Base-by-base conservation (phyloP, 2,797 vertebrate genomes). In the Chaetophractus vellerosus region DNA sequence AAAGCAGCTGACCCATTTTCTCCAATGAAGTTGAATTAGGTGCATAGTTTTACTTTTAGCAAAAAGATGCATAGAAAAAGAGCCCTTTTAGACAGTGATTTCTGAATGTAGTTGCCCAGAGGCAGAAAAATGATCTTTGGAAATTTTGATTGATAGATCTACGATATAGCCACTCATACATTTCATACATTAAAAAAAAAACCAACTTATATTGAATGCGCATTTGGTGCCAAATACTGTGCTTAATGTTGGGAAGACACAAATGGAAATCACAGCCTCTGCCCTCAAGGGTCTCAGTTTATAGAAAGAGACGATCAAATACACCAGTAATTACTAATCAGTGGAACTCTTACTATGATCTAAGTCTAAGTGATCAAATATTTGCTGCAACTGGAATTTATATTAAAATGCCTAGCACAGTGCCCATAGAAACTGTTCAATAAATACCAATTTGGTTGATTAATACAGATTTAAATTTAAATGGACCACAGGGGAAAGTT, bases 381-480 rank as follows among this genome's bases (percentile, higher is more conserved):
- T 69, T 96, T 84, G 10, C 59, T 82, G 50, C 36, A 85, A 66
- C 33, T 84, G 16, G 59, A 68, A 79, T 80, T 82, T 89, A 36
- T 41, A 78, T 50, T 79, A 28, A 93, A 84, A 61, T 92, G 10
- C 23, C n/a, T 84, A 28, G 6, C 23, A 71, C 31, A 59, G 23
- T 24, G 12, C 26, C n/a, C 9, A 45, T 19, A 72, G 52, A 71
- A 38, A 28, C 6, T 79, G 11, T 38, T 71, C 45, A 79, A 31
- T 92, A 64, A 55, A 71, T 38, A 57, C 18, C 15, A 74, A 21
- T 28, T 24, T 52, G 69, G 6, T 36, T 38, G 33, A 38, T 3
- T 28, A 6, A 63, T 61, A 63, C n/a, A 64, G 55, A 69, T 76
- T 94, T 85, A 81, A 91, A n/a, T 87, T 94, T 86, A 74, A 91